phyloP scores from a whole-genome alignment of 2,113 vertebrate genomes.

The Murina feae region DNA sequence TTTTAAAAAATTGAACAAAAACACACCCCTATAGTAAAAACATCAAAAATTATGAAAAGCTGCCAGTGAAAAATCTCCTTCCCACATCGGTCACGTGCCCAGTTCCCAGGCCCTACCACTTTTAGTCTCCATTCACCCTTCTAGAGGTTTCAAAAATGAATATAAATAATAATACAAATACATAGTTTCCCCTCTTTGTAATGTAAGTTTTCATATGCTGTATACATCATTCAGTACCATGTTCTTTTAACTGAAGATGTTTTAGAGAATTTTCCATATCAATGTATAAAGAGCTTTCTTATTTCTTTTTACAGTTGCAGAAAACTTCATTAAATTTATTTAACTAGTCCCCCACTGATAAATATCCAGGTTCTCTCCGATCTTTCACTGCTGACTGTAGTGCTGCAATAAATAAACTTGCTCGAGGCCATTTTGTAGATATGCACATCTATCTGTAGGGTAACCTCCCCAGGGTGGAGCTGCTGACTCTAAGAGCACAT shows the following conservation, averaged over 20 bases:
- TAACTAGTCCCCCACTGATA: background rate
- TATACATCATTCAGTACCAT: background rate
- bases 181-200: background rate
- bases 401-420: background rate
- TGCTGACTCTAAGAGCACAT: background rate
- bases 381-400: background rate
- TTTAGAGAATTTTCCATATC: background rate
- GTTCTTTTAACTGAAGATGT: background rate
- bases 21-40: background rate
- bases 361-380: background rate
- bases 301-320: background rate
- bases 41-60: background rate
- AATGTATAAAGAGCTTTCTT: background rate
- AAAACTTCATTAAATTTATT: background rate
- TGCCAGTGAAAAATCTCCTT: background rate
- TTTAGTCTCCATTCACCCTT: background rate
- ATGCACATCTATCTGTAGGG: constrained; percentile 36
- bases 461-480: constrained; percentile 12
- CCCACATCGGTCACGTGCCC: background rate
- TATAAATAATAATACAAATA: background rate
- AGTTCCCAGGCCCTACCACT: background rate
- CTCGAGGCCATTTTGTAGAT: background rate
- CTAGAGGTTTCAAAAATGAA: background rate
- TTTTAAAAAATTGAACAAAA: background rate
- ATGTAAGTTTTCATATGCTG: background rate